Evolutionary conservation across 2,888 invertebrate species (phyloP).

Genomic region (Zygaena filipendulae): DNA sequence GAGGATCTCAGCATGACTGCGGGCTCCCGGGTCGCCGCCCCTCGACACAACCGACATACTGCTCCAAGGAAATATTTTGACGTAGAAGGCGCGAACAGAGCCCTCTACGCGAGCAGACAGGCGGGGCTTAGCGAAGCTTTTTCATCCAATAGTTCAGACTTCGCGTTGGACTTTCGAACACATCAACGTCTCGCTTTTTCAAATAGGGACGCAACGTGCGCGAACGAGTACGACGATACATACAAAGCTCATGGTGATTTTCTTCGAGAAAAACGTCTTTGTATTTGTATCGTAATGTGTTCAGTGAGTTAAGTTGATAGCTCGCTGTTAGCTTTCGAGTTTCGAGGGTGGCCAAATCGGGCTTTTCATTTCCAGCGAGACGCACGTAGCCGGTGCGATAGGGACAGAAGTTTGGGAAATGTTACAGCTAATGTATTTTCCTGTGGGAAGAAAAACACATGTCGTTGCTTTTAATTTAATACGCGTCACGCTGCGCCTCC

Average conservation of each 20-base stretch:
- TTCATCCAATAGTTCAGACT: constrained; percentile 47
- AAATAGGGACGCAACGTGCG: too few species aligned
- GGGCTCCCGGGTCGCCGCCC: constrained; percentile 65
- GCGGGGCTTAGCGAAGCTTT: constrained; percentile 50
- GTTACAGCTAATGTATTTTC: constrained; percentile 65
- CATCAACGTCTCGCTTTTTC: too few species aligned
- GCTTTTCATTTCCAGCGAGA: too few species aligned
- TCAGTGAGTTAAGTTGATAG: constrained; percentile 65
- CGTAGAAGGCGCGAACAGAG: constrained; percentile 50
- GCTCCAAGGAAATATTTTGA: constrained; percentile 54
- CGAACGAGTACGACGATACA: too few species aligned
- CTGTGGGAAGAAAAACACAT: constrained; percentile 68
- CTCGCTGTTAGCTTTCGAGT: constrained; percentile 57
- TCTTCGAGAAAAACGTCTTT: constrained; percentile 59
- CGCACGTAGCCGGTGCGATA: constrained; percentile 30
- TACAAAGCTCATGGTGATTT: too few species aligned
- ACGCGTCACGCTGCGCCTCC: constrained; percentile 59
- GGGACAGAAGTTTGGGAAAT: constrained; percentile 47
- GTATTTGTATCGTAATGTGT: constrained; percentile 61
- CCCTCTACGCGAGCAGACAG: constrained; percentile 42
- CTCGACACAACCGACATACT: constrained; percentile 57
- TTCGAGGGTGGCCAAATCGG: constrained; percentile 54
- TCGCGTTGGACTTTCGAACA: too few species aligned
- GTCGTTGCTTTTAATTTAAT: constrained; percentile 68
- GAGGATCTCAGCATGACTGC: constrained; percentile 67